A percentile compares a stretch with the other conserved stretches of the same genome.
phyloP scores from a whole-genome alignment of 2,113 vertebrate genomes.

The Nansenia antarctica region DNA sequence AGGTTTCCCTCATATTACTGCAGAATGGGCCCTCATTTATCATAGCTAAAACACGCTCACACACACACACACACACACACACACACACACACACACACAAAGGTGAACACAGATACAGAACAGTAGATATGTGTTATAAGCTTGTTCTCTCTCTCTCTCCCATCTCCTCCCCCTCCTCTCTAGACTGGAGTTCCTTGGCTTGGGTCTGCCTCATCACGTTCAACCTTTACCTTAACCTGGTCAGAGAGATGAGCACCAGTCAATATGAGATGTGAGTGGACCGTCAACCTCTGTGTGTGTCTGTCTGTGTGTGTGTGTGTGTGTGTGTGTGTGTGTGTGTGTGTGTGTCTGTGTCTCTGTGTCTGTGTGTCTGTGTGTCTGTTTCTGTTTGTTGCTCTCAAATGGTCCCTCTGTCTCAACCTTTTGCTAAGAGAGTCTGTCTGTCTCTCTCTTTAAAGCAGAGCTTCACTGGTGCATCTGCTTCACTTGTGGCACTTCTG shows the following conservation, averaged over 20 bases:
- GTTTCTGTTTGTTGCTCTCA: not conserved
- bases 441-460: not conserved
- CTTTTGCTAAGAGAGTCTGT: not conserved
- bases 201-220: constrained; percentile 84
- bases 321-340: constrained; percentile 25
- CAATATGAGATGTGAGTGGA: constrained; percentile 73
- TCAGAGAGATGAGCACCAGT: constrained; percentile 77
- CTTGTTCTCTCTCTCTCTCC: constrained; percentile 30
- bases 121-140: constrained; percentile 45
- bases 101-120: constrained; percentile 11
- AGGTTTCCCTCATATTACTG: constrained; percentile 74
- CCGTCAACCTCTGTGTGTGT: not conserved
- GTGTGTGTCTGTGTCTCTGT: constrained; percentile 8
- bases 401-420: not conserved
- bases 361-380: not conserved
- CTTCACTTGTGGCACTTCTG: not conserved
- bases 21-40: constrained; percentile 70
- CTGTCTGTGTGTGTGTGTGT: not conserved
- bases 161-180: constrained; percentile 16
- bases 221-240: constrained; percentile 82
- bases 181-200: constrained; percentile 81
- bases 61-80: constrained; percentile 7
- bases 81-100: constrained; percentile 8
- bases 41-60: constrained; percentile 50
- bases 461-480: not conserved